phyloP scores from a whole-genome alignment of 2,797 vertebrate species.

The Squalus acanthias region DNA sequence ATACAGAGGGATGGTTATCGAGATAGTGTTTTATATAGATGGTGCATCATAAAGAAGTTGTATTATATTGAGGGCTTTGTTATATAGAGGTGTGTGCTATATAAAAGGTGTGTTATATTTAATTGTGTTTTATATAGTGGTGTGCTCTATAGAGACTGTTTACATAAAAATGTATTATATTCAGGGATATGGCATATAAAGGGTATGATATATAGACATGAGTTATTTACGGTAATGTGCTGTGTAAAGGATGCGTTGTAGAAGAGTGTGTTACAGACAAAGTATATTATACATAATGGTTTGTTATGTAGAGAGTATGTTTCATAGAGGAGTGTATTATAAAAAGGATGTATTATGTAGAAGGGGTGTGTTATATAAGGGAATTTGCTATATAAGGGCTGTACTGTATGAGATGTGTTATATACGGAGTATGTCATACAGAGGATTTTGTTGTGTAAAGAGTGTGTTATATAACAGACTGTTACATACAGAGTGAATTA shows the following conservation, averaged over 20 bases:
- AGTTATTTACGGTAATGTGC: background rate
- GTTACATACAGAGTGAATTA: background rate
- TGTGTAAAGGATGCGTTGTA: background rate
- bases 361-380: background rate
- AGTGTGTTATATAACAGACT: too few species aligned
- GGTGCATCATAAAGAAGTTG: background rate
- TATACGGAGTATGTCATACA: background rate
- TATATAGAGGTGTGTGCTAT: background rate
- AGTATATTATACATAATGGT: background rate
- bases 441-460: too few species aligned
- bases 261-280: background rate
- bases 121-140: background rate
- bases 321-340: too few species aligned
- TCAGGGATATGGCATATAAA: background rate
- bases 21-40: background rate
- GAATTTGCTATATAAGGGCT: background rate
- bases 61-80: background rate
- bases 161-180: background rate
- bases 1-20: background rate
- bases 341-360: background rate
- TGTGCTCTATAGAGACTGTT: background rate
- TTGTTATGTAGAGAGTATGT: background rate
- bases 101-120: background rate
- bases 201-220: background rate
- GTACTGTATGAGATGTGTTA: background rate